phyloP scores from a whole-genome alignment of 2,888 invertebrate genomes.

The Mythimna vitellina region DNA sequence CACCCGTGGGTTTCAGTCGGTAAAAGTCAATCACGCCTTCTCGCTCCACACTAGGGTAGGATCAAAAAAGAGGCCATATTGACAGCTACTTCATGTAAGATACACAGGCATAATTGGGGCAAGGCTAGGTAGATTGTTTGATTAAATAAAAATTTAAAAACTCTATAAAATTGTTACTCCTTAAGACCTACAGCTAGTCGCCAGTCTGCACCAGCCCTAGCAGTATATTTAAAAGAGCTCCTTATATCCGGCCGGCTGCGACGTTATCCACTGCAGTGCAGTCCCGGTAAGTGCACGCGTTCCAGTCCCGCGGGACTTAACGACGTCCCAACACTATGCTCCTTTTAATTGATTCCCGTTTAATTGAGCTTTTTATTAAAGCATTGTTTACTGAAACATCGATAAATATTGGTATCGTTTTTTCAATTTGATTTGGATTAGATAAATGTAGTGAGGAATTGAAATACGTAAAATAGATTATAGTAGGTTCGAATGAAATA shows the following conservation, averaged over 20 bases:
- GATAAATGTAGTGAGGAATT: slow-evolving; percentile 10
- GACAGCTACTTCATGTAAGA: too few relatives aligned
- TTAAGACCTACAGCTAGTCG: slow-evolving; percentile 1
- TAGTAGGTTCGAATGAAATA: not conserved
- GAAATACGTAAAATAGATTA: not conserved
- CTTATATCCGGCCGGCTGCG: slow-evolving; percentile 32
- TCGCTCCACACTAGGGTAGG: too few relatives aligned
- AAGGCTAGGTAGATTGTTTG: not conserved
- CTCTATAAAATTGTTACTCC: not conserved
- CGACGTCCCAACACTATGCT: slow-evolving; percentile 1
- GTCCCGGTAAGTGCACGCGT: slow-evolving; percentile 29
- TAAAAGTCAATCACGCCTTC: too few relatives aligned
- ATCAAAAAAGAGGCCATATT: too few relatives aligned
- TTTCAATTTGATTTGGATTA: slow-evolving; percentile 10
- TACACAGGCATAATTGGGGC: too few relatives aligned
- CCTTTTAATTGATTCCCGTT: slow-evolving; percentile 48
- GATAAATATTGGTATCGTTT: not conserved
- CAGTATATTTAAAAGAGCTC: slow-evolving; percentile 51
- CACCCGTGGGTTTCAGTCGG: too few relatives aligned
- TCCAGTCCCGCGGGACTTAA: slow-evolving; percentile 28
- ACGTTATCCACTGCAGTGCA: slow-evolving; percentile 59
- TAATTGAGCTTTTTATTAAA: slow-evolving; percentile 37
- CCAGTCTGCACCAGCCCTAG: slow-evolving; percentile 1
- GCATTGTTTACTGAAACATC: slow-evolving; percentile 9
- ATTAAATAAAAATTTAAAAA: not conserved